Evolutionary conservation across 2,113 vertebrate genomes (phyloP).

Genomic region (Ahaetulla prasina): DNA sequence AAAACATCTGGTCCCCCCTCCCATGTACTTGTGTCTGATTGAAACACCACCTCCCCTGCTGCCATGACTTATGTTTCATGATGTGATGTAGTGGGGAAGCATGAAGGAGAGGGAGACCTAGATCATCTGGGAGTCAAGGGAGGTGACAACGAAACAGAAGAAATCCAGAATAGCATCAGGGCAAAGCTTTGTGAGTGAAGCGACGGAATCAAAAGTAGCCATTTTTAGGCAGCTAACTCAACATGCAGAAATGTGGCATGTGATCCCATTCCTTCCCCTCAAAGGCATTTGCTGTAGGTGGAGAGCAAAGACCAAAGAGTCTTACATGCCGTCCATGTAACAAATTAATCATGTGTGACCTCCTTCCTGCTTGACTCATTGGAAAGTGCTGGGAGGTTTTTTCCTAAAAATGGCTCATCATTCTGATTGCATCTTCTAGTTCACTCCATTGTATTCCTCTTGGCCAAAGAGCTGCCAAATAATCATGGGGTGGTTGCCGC

Average conservation of each 20-base stretch:
- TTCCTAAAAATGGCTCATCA: not conserved
- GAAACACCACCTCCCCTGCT: not conserved
- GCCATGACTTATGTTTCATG: not conserved
- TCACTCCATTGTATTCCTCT: not conserved
- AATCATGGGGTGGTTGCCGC: not conserved
- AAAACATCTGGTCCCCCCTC: not conserved
- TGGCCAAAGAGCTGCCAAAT: not conserved
- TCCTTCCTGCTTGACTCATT: not conserved
- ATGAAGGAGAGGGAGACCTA: not conserved
- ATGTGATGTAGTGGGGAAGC: not conserved
- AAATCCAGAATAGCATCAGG: not conserved
- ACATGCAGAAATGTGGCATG: not conserved
- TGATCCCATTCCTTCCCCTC: not conserved
- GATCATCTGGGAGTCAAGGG: not conserved
- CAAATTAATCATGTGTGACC: not conserved
- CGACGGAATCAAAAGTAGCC: not conserved
- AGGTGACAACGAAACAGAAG: not conserved
- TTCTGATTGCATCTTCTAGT: not conserved
- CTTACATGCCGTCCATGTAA: not conserved
- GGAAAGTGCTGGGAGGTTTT: not conserved
- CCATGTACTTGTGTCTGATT: not conserved
- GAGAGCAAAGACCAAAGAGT: not conserved
- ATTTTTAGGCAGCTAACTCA: not conserved
- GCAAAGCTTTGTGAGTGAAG: not conserved
- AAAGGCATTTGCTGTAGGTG: not conserved